Percentiles rank a stretch among this genome's conserved stretches.
phyloP scores from a whole-genome alignment of 2,888 invertebrate species.

The Peribatodes rhomboidaria region DNA sequence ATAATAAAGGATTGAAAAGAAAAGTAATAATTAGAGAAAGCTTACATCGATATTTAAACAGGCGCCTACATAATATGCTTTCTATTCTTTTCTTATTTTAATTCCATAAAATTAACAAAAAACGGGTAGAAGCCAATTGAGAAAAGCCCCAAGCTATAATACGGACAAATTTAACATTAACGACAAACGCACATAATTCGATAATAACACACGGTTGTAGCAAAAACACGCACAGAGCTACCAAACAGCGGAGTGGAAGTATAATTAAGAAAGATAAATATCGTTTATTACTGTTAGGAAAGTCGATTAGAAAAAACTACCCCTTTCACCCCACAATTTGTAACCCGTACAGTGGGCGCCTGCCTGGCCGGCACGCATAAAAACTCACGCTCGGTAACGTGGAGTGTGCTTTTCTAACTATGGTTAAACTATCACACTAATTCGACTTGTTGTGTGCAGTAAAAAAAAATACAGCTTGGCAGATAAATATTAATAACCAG shows the following conservation, averaged over 20 bases:
- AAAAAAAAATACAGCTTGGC: background rate
- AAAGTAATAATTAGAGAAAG: too few relatives aligned
- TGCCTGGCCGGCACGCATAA: slow-evolving; percentile 77
- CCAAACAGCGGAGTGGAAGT: slow-evolving; percentile 80
- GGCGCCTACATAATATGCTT: too few relatives aligned
- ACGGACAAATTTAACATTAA: slow-evolving; percentile 63
- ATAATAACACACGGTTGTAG: slow-evolving; percentile 79
- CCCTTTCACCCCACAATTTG: slow-evolving; percentile 87
- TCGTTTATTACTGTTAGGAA: slow-evolving; percentile 86
- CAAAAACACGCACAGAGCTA: slow-evolving; percentile 82
- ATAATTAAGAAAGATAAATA: slow-evolving; percentile 87
- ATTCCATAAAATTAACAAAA: background rate
- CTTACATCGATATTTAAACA: too few relatives aligned
- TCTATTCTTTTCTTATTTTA: too few relatives aligned
- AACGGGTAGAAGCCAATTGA: slow-evolving; percentile 37
- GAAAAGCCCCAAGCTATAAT: slow-evolving; percentile 53
- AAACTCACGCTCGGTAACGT: slow-evolving; percentile 64
- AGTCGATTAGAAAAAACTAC: slow-evolving; percentile 87
- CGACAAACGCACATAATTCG: slow-evolving; percentile 81
- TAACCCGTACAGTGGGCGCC: slow-evolving; percentile 86
- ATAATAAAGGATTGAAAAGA: too few relatives aligned
- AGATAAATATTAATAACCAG: too few relatives aligned
- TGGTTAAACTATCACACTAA: background rate
- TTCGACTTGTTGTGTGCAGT: background rate
- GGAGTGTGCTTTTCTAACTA: slow-evolving; percentile 59